Evolutionary conservation across 2,797 vertebrate genomes (phyloP).

Genomic region (Melopsittacus undulatus): DNA sequence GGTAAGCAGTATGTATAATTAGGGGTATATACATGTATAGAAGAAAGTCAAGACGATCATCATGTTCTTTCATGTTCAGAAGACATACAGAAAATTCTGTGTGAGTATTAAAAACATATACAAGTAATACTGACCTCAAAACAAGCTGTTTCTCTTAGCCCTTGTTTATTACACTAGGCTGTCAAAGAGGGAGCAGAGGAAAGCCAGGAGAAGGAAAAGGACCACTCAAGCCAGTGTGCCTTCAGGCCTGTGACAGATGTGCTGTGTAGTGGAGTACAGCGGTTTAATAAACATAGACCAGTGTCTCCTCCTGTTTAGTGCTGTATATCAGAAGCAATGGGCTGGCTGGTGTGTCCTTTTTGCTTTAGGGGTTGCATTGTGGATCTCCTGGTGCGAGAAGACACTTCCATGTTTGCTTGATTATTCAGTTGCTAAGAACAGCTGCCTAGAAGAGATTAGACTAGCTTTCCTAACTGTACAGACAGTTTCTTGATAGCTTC

Average conservation of each 20-base stretch:
- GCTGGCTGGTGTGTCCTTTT: not conserved
- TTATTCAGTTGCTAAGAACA: not conserved
- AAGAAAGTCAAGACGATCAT: not conserved
- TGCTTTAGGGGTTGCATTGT: not conserved
- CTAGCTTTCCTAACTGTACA: not conserved
- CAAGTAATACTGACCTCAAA: not conserved
- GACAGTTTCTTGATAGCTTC: not conserved
- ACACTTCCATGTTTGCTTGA: not conserved
- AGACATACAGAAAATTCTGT: not conserved
- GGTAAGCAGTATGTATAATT: not conserved
- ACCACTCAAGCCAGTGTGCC: not conserved
- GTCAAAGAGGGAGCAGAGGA: not conserved
- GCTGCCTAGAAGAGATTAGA: not conserved
- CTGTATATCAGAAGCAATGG: not conserved
- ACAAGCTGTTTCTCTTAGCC: not conserved
- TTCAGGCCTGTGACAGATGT: not conserved
- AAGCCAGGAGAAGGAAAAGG: not conserved
- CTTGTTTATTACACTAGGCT: not conserved
- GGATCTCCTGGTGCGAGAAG: not conserved
- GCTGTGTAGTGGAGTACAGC: not conserved
- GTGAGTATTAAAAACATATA: not conserved
- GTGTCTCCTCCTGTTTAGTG: not conserved
- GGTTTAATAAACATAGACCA: rapidly evolving
- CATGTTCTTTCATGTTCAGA: not conserved
- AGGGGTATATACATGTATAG: not conserved